Evolutionary conservation across 2,888 invertebrate species (phyloP).

Genomic region (Prosopocoilus inquinatus): DNA sequence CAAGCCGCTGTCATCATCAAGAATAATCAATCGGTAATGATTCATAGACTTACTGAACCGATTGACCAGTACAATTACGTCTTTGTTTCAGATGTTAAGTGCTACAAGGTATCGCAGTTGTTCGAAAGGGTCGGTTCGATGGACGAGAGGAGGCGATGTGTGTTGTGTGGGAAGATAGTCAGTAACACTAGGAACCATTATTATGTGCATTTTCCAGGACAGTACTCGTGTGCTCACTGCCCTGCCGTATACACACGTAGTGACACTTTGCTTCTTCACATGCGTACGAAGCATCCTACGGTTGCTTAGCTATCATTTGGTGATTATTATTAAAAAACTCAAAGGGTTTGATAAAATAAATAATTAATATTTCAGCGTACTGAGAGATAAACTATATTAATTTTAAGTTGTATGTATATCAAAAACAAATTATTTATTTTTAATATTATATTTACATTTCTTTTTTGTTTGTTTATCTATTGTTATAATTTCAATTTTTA

Average conservation of each 20-base stretch:
- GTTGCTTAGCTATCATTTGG: slow-evolving; percentile 44
- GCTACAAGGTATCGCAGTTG: slow-evolving; percentile 57
- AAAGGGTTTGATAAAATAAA: not conserved
- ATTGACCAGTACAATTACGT: slow-evolving; percentile 7
- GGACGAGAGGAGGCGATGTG: slow-evolving; percentile 59
- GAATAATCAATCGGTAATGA: slow-evolving; percentile 2
- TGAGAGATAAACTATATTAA: not conserved
- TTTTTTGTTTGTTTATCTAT: no score
- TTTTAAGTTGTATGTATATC: no score
- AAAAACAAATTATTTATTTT: no score
- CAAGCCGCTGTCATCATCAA: slow-evolving; percentile 1
- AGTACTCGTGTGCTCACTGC: slow-evolving; percentile 58
- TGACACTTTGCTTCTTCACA: slow-evolving; percentile 58
- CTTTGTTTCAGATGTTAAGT: slow-evolving; percentile 57
- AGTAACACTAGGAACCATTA: slow-evolving; percentile 62
- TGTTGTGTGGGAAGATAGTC: slow-evolving; percentile 61
- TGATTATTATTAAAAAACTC: slow-evolving; percentile 11
- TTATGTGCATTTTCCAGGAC: slow-evolving; percentile 61
- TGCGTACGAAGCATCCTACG: slow-evolving; percentile 57
- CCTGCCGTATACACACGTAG: slow-evolving; percentile 60
- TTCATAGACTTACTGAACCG: not conserved
- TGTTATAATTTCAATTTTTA: no score
- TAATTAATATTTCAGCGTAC: not conserved
- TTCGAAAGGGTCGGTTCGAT: slow-evolving; percentile 59
- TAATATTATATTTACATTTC: no score